Base-by-base conservation (phyloP, 1,140 invertebrate genomes). In the Neuroterus valhalla region DNA sequence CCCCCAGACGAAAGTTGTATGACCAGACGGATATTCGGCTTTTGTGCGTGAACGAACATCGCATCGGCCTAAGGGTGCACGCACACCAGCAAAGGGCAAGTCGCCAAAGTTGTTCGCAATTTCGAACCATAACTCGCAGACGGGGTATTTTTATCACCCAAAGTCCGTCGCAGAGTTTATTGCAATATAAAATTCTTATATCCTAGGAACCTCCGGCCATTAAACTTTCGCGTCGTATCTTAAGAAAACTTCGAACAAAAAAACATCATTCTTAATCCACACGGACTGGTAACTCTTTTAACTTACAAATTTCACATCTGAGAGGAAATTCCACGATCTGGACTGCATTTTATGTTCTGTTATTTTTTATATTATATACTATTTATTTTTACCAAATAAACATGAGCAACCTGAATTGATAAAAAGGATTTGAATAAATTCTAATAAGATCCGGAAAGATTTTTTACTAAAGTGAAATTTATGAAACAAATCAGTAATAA, bases 11-110 rank as follows among this genome's bases (percentile, higher is more conserved):
- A 62, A 62, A 81, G 82, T 83, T 84, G 74, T 82, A 31, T 72
- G 79, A 78, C 77, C 83, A 85, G 85, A 83, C 84, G 83, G 78
- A 85, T 62, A 26, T 62, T 26, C 84, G 83, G 78, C 84, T 62
- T 62, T 62, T 26, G 52, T 62, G 52, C 52, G 52, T 62, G 52
- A 15, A 21, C 52, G 23, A 62, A 26, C 23, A 26, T 26, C 52
- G 23, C 23, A 26, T 26, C 52, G 21, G 21, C 23, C 23, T 62
- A 62, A 62, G 52, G 52, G 52, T 31, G 52, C 15, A 12, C 52
- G 21, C 52, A 31, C 23, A 31, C 23, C 21, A 31, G 11, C 15
- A 62, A 38, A 38, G 31, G 52, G 31, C 52, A 62, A 62, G 52
- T 62, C 52, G 6, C 52, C 52, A 62, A 62, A 62, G 23, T 62